These are phyloP conservation scores for Acrossocheilus fasciatus DNA, from an alignment of 2,797 vertebrate species.

Conservation along the genomic window DNA sequence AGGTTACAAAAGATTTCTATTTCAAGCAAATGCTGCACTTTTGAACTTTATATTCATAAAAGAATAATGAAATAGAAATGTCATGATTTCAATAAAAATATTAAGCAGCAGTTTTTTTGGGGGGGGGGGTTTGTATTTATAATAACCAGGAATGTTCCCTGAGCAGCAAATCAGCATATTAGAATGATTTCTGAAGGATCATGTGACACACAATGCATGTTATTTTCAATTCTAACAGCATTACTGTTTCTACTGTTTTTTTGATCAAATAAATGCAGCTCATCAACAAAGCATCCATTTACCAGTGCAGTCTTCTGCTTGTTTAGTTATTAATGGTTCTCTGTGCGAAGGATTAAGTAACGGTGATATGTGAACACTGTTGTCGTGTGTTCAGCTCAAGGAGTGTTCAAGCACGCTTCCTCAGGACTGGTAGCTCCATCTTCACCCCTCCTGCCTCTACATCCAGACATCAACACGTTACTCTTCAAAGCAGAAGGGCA, in stretches of 20 bases:
- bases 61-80: background rate
- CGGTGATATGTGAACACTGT: background rate
- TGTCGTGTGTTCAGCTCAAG: slow-evolving; percentile 80
- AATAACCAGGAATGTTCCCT: too few relatives aligned
- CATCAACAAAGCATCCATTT: background rate
- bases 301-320: background rate
- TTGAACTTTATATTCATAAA: background rate
- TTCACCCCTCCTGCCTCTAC: slow-evolving; percentile 84
- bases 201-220: background rate
- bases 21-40: background rate
- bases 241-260: background rate
- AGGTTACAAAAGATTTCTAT: too few relatives aligned
- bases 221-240: background rate
- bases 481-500: slow-evolving; percentile 95
- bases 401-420: slow-evolving; percentile 80
- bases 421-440: slow-evolving; percentile 75
- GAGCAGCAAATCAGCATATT: too few relatives aligned
- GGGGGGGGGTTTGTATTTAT: too few relatives aligned
- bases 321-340: background rate
- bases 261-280: background rate
- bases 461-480: slow-evolving; percentile 89
- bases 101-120: too few relatives aligned
- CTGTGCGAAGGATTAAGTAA: background rate
- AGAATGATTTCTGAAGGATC: too few relatives aligned
- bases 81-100: too few relatives aligned